Evolutionary conservation across 2,888 invertebrate species (phyloP), one percentile per base, ranked within the genome.

Genomic region (Acleris emargana): DNA sequence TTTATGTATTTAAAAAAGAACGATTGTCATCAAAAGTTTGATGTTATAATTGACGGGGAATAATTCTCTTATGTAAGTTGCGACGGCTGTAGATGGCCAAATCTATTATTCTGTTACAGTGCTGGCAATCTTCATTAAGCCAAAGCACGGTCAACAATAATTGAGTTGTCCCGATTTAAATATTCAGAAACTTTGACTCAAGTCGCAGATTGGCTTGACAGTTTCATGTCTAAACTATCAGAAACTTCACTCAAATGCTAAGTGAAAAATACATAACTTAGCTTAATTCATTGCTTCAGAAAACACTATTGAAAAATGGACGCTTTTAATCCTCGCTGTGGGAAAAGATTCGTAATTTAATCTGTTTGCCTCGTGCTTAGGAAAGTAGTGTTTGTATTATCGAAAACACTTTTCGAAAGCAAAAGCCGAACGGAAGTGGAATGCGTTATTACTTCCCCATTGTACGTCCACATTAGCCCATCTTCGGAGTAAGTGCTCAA

Each of bases 401-500:
- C 28, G 52, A 57, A 64, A 64, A 59, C 64, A n/a, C 54, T 59
- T 57, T 57, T 55, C 32, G 60, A 66, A 66, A 66, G 66, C 66
- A 51, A 66, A 59, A 64, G 53, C 64, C 60, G 47, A 57, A 61
- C 66, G 66, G 66, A 66, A 61, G 66, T 47, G 51, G 66, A 61
- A 66, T 66, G 47, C 66, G 52, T 61, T 66, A 61, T 66, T 66
- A 66, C 66, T 61, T 66, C 66, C 66, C 66, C 60, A 61, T 66
- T 66, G 66, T 61, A 60, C 64, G 60, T 32, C 55, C 50, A 59
- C 59, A 59, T 64, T 60, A 60, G 60, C 60, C 64, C 64, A 64
- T 64, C 64, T 64, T 61, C 66, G 47, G 49, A 64, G 68, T 67
- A 70, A 74, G 73, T 77, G 78, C 73, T 74, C 82, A 86, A 88